Conservation (phyloP, 2,888 invertebrate species). For the Caenorhabditis sp. region DNA sequence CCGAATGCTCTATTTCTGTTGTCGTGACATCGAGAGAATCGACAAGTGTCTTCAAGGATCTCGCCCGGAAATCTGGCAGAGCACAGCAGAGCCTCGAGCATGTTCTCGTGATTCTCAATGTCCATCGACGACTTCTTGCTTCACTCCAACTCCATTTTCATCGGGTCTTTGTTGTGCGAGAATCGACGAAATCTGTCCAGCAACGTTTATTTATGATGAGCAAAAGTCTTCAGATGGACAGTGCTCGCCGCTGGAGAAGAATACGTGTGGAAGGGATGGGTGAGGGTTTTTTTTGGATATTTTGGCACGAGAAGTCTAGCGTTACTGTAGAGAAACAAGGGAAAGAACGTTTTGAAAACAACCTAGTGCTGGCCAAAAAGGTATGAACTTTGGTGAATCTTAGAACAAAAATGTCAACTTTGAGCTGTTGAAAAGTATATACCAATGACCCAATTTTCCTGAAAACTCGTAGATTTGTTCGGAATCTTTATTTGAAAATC, state of each 20-base stretch:
- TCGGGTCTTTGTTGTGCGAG: constrained; percentile 75
- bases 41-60: constrained; percentile 67
- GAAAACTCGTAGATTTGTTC: no score
- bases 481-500: no score
- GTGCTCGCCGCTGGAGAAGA: constrained; percentile 75
- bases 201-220: constrained; percentile 74
- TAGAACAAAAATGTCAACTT: no score
- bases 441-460: no score
- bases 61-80: constrained; percentile 59
- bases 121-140: constrained; percentile 67
- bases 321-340: no score
- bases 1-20: constrained; percentile 76
- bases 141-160: constrained; percentile 53
- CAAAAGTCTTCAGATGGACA: constrained; percentile 68
- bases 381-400: no score
- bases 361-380: no score
- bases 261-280: constrained; percentile 66
- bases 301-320: no score
- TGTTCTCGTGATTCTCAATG: constrained; percentile 74
- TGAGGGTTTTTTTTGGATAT: constrained; percentile 5
- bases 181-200: constrained; percentile 75
- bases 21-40: constrained; percentile 66
- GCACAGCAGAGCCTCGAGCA: constrained; percentile 65
- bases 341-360: no score
- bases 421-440: no score